These are phyloP conservation scores for Arge pagana DNA, from an alignment of 2,888 invertebrate species.

Conservation along the genomic window DNA sequence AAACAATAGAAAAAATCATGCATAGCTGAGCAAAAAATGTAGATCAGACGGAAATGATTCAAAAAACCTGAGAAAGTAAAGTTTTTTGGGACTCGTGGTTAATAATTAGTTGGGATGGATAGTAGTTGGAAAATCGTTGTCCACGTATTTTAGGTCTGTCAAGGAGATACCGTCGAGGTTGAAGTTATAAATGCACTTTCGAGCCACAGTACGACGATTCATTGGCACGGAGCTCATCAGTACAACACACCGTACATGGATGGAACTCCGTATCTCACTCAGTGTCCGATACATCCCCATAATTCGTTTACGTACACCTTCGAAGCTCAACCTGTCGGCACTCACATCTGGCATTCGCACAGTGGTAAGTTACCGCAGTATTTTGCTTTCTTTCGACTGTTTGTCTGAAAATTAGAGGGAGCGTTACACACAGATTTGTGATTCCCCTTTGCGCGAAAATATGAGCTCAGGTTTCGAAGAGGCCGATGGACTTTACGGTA, in stretches of 20 bases:
- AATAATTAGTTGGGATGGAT: no score
- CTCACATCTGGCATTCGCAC: slow-evolving; percentile 59
- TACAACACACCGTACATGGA: slow-evolving; percentile 55
- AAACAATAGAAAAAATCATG: no score
- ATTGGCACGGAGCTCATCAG: slow-evolving; percentile 62
- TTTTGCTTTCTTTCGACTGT: neutral
- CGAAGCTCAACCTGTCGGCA: slow-evolving; percentile 52
- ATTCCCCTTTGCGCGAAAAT: neutral
- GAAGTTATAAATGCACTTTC: slow-evolving; percentile 56
- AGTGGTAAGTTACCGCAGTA: slow-evolving; percentile 33
- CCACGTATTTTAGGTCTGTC: slow-evolving; percentile 54
- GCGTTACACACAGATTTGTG: neutral
- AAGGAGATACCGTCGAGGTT: slow-evolving; percentile 58
- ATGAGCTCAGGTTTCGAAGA: slow-evolving; percentile 52
- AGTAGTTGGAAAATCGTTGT: neutral
- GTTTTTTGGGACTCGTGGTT: no score
- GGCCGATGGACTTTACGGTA: slow-evolving; percentile 57
- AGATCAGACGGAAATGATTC: no score
- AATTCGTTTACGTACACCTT: slow-evolving; percentile 53
- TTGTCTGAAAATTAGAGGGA: neutral
- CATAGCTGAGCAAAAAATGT: no score
- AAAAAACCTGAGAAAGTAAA: no score
- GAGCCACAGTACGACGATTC: slow-evolving; percentile 57
- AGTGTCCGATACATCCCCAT: slow-evolving; percentile 56
- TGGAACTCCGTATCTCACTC: slow-evolving; percentile 57